Base-by-base conservation (phyloP, 1,140 invertebrate genomes). In the Mactra quadrangularis region DNA sequence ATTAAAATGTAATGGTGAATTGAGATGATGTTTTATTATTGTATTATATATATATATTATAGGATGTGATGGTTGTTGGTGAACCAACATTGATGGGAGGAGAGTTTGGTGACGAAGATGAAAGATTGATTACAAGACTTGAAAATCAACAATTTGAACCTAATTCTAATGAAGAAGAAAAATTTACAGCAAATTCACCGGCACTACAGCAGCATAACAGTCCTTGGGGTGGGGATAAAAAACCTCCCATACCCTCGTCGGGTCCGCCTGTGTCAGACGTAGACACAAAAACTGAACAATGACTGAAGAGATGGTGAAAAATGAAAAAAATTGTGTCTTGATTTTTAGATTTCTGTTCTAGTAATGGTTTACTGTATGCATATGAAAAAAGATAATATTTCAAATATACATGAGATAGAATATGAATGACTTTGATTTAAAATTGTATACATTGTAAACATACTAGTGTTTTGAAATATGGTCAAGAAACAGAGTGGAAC, bases 21-120 rank as follows among this genome's bases (percentile, higher is more conserved):
- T n/a, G n/a, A n/a, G n/a, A n/a, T n/a, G n/a, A n/a, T n/a, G n/a
- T n/a, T n/a, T n/a, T n/a, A n/a, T n/a, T n/a, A n/a, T n/a, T n/a
- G n/a, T n/a, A n/a, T n/a, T n/a, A n/a, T n/a, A n/a, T n/a, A n/a
- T n/a, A n/a, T n/a, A n/a, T n/a, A 77, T n/a, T 25, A 22, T 3
- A 99, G 96, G 99, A 99, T 94, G 98, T 99, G 85, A 99, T 99
- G 99, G 98, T 99, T 35, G 99, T 99, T 19, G 98, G 98, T 85
- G 99, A 99, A 92, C 99, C 99, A 55, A 99, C 98, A 4, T 94
- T 99, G 68, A 99, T 99, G 99, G 98, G 99, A 57, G 98, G 98
- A 59, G 99, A 99, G 93, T 99, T 99, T 93, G 98, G 98, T 33
- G 98, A 99, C 91, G 98, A 99, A 92, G 98, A 99, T 92, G 99